Conservation (phyloP, 2,888 invertebrate genomes). For the Odiellus spinosus region DNA sequence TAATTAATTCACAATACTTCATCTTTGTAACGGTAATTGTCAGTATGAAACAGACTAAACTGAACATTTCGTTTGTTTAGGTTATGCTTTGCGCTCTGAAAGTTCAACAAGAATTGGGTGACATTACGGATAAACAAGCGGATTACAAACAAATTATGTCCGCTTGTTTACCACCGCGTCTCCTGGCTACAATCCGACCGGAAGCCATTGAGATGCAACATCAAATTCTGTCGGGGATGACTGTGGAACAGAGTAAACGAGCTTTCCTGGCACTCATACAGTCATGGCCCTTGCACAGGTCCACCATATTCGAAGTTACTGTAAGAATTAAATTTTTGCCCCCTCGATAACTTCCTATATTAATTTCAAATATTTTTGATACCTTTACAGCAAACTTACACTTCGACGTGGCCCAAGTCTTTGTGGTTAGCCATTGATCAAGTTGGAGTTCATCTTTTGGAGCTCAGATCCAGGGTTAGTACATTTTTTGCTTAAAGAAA, state of each 20-base stretch:
- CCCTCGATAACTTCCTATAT: no score
- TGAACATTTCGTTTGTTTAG: conserved; percentile 33
- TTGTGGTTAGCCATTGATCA: conserved; percentile 88
- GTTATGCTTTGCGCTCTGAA: conserved; percentile 86
- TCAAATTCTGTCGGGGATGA: conserved; percentile 72
- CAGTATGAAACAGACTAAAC: no score
- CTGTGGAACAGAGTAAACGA: conserved; percentile 71
- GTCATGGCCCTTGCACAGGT: conserved; percentile 81
- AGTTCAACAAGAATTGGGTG: conserved; percentile 79
- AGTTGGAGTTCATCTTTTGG: conserved; percentile 71
- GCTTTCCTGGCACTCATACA: conserved; percentile 81
- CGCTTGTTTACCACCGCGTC: conserved; percentile 65
- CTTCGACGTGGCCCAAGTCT: conserved; percentile 84
- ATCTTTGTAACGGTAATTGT: no score
- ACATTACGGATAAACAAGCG: conserved; percentile 36
- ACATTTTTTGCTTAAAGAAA: not conserved
- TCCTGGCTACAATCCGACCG: conserved; percentile 57
- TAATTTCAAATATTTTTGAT: not conserved
- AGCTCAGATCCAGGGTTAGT: conserved; percentile 51
- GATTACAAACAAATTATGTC: conserved; percentile 44
- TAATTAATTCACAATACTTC: no score
- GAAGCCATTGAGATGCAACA: conserved; percentile 81
- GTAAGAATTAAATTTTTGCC: conserved; percentile 35
- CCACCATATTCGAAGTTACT: conserved; percentile 88
- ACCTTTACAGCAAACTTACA: conserved; percentile 67